Evolutionary conservation across 2,888 invertebrate species (phyloP).

Genomic region (Rhingia rostrata): DNA sequence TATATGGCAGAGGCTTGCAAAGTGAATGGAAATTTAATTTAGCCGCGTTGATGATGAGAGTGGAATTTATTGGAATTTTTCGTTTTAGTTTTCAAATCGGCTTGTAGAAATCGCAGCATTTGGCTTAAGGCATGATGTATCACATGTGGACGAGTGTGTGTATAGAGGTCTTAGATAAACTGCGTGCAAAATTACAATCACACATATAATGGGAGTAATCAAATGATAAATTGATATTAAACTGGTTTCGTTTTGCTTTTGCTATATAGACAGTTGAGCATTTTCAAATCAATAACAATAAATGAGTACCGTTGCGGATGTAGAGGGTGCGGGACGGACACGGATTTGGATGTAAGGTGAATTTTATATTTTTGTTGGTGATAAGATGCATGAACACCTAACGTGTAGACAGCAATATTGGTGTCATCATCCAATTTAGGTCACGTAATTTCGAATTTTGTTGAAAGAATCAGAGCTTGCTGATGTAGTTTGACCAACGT

Average conservation of each 20-base stretch:
- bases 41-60: conserved; percentile 59
- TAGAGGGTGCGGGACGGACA: too few species aligned
- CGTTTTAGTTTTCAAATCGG: conserved; percentile 40
- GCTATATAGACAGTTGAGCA: conserved; percentile 8
- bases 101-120: conserved; percentile 12
- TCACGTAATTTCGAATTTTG: too few species aligned
- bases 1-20: conserved; percentile 40
- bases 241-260: conserved; percentile 19
- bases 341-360: too few species aligned
- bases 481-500: too few species aligned
- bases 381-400: too few species aligned
- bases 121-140: conserved; percentile 32
- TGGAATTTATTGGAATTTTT: conserved; percentile 67
- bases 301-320: too few species aligned
- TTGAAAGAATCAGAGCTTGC: too few species aligned
- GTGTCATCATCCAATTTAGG: too few species aligned
- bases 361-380: too few species aligned
- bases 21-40: conserved; percentile 70
- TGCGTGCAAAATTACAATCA: conserved; percentile 30
- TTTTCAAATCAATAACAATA: not conserved
- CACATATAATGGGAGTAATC: conserved; percentile 16
- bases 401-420: too few species aligned
- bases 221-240: conserved; percentile 14
- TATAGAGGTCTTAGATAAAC: conserved; percentile 17
- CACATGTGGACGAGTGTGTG: not conserved